These are phyloP conservation scores for Trichacis sp. DNA, from an alignment of 2,888 invertebrate species.

Conservation along the genomic window DNA sequence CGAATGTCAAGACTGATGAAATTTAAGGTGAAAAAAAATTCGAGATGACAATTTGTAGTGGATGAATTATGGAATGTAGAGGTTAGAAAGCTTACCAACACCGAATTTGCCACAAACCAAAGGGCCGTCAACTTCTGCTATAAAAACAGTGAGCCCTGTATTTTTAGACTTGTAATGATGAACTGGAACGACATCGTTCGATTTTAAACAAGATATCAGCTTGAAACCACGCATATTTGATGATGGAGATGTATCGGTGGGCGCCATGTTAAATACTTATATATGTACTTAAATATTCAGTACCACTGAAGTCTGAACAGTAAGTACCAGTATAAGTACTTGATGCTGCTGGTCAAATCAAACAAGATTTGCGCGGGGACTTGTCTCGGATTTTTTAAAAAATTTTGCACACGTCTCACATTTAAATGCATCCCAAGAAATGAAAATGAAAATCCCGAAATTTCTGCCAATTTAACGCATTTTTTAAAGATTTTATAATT, in stretches of 20 bases:
- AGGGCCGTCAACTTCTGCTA: conserved; percentile 91
- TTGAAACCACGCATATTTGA: conserved; percentile 70
- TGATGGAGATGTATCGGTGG: conserved; percentile 63
- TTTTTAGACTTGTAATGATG: conserved; percentile 83
- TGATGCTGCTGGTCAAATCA: no score
- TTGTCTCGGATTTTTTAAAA: no score
- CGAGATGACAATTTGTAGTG: neutral
- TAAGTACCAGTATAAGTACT: no score
- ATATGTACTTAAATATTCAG: no score
- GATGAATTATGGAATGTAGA: neutral
- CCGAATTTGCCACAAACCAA: conserved; percentile 89
- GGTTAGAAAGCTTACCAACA: conserved; percentile 86
- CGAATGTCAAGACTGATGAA: no score
- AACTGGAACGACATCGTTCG: conserved; percentile 81
- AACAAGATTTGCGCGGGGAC: no score
- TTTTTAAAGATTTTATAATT: no score
- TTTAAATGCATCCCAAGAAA: no score
- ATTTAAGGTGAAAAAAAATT: neutral
- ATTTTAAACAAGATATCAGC: conserved; percentile 75
- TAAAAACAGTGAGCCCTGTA: conserved; percentile 85
- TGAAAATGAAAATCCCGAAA: no score
- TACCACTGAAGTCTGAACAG: no score
- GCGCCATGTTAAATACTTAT: conserved; percentile 66
- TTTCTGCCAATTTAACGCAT: no score
- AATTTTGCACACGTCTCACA: no score